Conservation (phyloP, 2,888 invertebrate genomes). For the Clivina fossor region DNA sequence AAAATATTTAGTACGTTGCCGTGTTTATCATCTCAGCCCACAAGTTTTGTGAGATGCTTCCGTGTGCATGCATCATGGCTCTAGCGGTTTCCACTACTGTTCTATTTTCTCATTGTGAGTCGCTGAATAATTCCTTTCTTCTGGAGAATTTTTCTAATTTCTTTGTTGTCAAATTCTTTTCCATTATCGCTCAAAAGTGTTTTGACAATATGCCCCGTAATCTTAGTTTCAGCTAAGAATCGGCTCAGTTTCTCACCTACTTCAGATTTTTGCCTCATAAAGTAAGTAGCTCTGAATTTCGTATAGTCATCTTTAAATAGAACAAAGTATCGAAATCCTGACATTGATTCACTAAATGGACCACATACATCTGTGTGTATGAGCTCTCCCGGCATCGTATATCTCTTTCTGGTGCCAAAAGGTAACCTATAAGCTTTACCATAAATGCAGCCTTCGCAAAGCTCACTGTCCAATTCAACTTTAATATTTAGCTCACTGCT, state of each 20-base stretch:
- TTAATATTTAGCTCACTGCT: conserved; percentile 34
- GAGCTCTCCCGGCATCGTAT: conserved; percentile 37
- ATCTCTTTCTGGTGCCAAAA: conserved; percentile 38
- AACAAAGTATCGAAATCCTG: conserved; percentile 16
- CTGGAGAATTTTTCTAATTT: no score
- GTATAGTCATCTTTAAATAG: conserved; percentile 16
- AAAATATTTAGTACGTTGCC: no score
- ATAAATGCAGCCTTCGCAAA: conserved; percentile 40
- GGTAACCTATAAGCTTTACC: conserved; percentile 40
- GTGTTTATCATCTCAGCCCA: no score
- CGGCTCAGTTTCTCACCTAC: conserved; percentile 7
- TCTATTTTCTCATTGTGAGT: conserved; percentile 11
- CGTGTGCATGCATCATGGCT: no score
- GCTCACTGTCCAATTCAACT: conserved; percentile 37
- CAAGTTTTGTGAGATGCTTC: no score
- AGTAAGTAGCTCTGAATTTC: conserved; percentile 1
- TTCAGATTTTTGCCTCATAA: conserved; percentile 20
- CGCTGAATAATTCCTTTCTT: no score
- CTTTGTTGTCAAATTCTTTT: no score
- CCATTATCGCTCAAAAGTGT: no score
- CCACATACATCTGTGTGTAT: conserved; percentile 42
- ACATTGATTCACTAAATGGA: conserved; percentile 35
- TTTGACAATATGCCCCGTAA: no score
- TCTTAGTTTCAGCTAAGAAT: conserved; percentile 11
- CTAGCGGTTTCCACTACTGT: conserved; percentile 14